Base-by-base conservation (phyloP, 2,797 vertebrate species). In the Chromobotia macracanthus region DNA sequence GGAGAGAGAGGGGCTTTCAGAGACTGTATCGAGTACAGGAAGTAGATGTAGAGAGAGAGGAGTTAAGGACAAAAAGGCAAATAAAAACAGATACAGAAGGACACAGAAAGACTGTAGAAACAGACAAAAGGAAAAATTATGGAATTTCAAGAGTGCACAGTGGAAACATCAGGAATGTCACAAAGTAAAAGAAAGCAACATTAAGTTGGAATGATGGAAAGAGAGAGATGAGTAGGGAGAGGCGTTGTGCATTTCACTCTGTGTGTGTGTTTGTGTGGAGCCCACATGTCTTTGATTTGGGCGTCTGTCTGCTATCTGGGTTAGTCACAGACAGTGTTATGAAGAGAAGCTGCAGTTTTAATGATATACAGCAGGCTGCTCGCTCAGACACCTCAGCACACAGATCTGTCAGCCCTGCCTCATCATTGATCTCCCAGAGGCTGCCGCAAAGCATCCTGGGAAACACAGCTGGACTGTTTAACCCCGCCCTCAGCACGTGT, bases 331-430 rank as follows among this genome's bases (percentile, higher is more conserved):
- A 75, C 84, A 85, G 83, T 75, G 77, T 82, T 65, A 80, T 21
- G 63, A 61, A 79, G 81, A 85, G 84, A 80, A 80, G 23, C 80
- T 65, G 79, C 73, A 74, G 81, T 79, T 79, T 79, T 88, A 88
- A 88, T 88, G 86, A 88, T 86, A 87, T 87, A 87, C 86, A 86
- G 85, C 85, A 87, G 85, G 84, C 84, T 73, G 80, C 77, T 84
- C 51, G 41, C 83, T 84, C 83, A 86, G 85, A 87, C 87, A 87
- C 82, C 84, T 87, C 82, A 75, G 74, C 82, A 83, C 71, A 83
- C 82, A 80, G 85, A 87, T 84, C 85, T 87, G 88, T 86, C 86
- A 89, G 78, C 83, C 76, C 83, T 81, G 82, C 85, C 82, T 78
- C 79, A 35, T 81, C 80, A 87, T 84, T 87, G 84, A 86, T 86